Evolutionary conservation across 2,888 invertebrate genomes (phyloP).

Genomic region (Blomia tropicalis): DNA sequence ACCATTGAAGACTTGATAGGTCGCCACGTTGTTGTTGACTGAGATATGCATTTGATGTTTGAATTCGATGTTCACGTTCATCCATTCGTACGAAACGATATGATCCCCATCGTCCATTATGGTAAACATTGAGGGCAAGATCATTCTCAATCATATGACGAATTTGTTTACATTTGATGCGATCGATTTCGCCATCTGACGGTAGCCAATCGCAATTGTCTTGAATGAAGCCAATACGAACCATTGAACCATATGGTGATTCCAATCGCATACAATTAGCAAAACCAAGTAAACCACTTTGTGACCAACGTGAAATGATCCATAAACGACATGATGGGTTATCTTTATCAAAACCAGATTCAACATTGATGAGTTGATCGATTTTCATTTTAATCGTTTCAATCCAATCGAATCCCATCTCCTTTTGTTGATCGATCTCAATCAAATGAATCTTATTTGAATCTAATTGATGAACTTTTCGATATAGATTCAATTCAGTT

Average conservation of each 20-base stretch:
- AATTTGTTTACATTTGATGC: background rate
- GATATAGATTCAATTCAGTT: background rate
- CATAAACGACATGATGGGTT: background rate
- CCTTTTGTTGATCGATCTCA: background rate
- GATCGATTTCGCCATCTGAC: background rate
- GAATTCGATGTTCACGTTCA: background rate
- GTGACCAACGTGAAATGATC: slow-evolving; percentile 33
- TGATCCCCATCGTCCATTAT: slow-evolving; percentile 45
- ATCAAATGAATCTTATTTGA: background rate
- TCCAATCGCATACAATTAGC: slow-evolving; percentile 77
- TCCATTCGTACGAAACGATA: slow-evolving; percentile 89
- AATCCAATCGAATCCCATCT: slow-evolving; percentile 47
- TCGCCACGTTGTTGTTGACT: background rate
- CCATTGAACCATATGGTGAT: slow-evolving; percentile 59
- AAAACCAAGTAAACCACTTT: slow-evolving; percentile 65
- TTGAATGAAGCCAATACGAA: slow-evolving; percentile 39
- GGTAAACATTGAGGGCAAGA: slow-evolving; percentile 33
- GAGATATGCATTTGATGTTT: slow-evolving; percentile 5
- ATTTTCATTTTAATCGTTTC: slow-evolving; percentile 58
- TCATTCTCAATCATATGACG: slow-evolving; percentile 38
- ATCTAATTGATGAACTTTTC: background rate
- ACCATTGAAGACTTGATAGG: slow-evolving; percentile 20
- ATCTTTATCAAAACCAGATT: too few relatives aligned
- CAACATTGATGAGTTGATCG: slow-evolving; percentile 47
- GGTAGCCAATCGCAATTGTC: background rate